Conservation (phyloP, 92 coral and sea anemone species). For the Parazoanthus atlanticus region DNA sequence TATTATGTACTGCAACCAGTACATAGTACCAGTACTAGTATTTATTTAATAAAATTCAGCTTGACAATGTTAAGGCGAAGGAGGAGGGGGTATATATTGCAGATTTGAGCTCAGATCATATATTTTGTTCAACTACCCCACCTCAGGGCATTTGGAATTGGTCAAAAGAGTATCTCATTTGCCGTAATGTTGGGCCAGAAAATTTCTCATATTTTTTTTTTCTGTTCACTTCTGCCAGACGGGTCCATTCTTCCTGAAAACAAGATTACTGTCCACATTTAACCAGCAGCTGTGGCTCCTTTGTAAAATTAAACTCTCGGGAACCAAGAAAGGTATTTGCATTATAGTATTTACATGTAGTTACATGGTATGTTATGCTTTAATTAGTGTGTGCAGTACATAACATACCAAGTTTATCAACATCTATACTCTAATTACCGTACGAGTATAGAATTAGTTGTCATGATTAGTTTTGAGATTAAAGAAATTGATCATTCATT, state of each 20-base stretch:
- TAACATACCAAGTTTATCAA: background rate
- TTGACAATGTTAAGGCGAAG: background rate
- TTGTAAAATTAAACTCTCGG: constrained; percentile 80
- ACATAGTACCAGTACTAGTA: too few relatives aligned
- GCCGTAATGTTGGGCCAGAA: too few relatives aligned
- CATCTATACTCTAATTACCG: background rate
- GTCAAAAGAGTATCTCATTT: too few relatives aligned
- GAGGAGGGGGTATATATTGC: too few relatives aligned
- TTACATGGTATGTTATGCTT: too few relatives aligned
- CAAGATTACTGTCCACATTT: constrained; percentile 92
- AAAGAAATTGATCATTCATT: background rate
- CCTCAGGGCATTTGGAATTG: too few relatives aligned
- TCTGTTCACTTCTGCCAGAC: constrained; percentile 50
- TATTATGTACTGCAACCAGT: too few relatives aligned
- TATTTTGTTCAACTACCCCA: too few relatives aligned
- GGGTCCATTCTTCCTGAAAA: constrained; percentile 77
- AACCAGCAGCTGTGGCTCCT: constrained; percentile 96
- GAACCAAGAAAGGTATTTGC: constrained; percentile 75
- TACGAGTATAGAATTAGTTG: too few relatives aligned
- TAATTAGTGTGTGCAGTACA: too few relatives aligned
- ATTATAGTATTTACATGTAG: background rate
- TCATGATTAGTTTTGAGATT: background rate
- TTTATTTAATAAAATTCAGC: background rate
- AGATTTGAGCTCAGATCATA: too few relatives aligned
- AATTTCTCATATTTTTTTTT: background rate